Conservation (phyloP, 2,113 vertebrate species). For the Lasiurus cinereus region DNA sequence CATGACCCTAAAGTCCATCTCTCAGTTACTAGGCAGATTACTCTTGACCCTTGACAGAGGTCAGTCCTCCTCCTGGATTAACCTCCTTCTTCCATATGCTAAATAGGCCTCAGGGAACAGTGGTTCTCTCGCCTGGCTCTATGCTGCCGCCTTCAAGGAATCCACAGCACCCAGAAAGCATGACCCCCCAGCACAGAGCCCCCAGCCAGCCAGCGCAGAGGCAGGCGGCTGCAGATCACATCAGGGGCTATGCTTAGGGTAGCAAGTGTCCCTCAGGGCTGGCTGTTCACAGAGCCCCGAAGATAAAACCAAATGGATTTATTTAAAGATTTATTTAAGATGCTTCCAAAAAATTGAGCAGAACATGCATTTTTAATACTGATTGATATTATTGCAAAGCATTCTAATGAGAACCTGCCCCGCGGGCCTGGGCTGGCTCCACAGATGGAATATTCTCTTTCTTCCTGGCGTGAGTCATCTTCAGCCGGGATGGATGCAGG, state of each 20-base stretch:
- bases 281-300: constrained; percentile 79
- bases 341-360: constrained; percentile 88
- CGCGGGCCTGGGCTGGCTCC: constrained; percentile 72
- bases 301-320: constrained; percentile 90
- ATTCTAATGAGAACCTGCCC: constrained; percentile 87
- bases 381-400: constrained; percentile 91
- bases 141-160: not conserved
- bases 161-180: not conserved
- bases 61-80: not conserved
- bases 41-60: not conserved
- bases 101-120: constrained; percentile 34
- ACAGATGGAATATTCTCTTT: constrained; percentile 76
- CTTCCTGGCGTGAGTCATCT: constrained; percentile 48
- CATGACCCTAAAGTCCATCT: not conserved
- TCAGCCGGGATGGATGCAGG: not conserved
- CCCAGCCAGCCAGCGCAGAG: not conserved
- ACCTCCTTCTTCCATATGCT: not conserved
- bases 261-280: constrained; percentile 34
- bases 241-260: not conserved
- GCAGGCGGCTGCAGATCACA: not conserved
- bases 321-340: constrained; percentile 91
- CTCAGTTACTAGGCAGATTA: not conserved
- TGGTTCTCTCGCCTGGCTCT: not conserved
- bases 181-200: not conserved
- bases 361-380: constrained; percentile 91